Evolutionary conservation across 1,140 invertebrate genomes (phyloP), one percentile per base, ranked within the genome.

Genomic region (Drosophila truncata): DNA sequence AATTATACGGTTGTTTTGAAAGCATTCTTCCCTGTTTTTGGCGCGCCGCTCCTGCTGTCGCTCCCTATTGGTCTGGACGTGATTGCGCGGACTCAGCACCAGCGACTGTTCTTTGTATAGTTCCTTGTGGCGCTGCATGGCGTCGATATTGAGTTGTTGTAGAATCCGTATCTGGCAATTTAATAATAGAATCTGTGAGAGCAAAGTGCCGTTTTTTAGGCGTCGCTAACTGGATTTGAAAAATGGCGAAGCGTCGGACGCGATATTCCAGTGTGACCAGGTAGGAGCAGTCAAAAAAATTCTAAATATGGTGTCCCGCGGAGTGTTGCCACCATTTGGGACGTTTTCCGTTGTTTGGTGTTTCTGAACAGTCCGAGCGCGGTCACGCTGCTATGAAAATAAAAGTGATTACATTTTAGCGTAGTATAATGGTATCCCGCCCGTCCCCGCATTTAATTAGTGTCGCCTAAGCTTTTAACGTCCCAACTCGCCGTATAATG

Each of bases 1-100:
- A 9, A 85, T 85, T 10, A 52, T 41, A 33, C 81, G 85, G 46
- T 90, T 90, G 18, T 27, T 69, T 27, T 82, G 59, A 49, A 82
- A 88, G 29, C 35, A 39, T 23, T 84, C 63, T 8, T 85, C 63
- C 11, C 84, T 70, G 14, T 67, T 65, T 42, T 85, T 81, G 33
- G 54, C 42, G 33, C 82, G 81, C 52, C 50, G 49, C 10, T 71
- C 78, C 29, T 62, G 55, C 3, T 79, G 70, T 0, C 29, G 60
- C 9, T 82, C 66, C 3, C 85, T 79, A 50, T 82, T 81, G 13
- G 54, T 23, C 33, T 69, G 29, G 31, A 42, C 63, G 37, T 73
- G 74, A 52, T 85, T 72, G 18, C 62, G 61, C 8, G 65, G 78
- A 10, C 65, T 66, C 16, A 81, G 41, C 10, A 58, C 54, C 46